Base-by-base conservation (phyloP, 2,797 vertebrate species). In the Percopsis omiscomaycus region DNA sequence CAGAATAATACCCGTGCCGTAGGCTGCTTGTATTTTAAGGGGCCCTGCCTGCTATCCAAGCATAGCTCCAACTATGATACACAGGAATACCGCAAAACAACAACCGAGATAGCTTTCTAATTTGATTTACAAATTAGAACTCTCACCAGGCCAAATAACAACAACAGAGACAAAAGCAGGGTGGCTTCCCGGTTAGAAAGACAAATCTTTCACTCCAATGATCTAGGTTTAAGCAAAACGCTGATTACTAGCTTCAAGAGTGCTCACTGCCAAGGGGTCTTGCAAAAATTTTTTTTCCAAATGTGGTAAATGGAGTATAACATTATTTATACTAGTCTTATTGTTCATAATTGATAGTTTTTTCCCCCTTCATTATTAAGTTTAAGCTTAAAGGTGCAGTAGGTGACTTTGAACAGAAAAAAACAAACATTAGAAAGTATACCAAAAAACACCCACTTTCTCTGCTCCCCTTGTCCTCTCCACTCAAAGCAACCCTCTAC, bases 1-100 rank as follows among this genome's bases (percentile, higher is more conserved):
- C 58, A 32, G 64, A 62, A 71, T 74, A 86, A 87, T 77, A 61
- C 80, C 74, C 2, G n/a, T 37, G 61, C 64, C 53, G 48, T 64
- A 60, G 69, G 9, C n/a, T 29, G 45, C 28, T 61, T 45, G 6
- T 47, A 78, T 66, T 75, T 78, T 73, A 65, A 75, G 61, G 70
- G 61, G 68, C 47, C 65, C 59, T 57, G 46, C 50, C 72, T 48
- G 49, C 67, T 71, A 32, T n/a, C 16, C 52, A 9, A 52, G 46
- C 29, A 53, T 6, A 44, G 37, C 22, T 32, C 44, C 16, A 55
- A 46, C 49, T 22, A 54, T 49, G 42, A 62, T 22, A 29, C 55
- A 45, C 60, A 62, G 30, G 46, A 56, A 50, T 56, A 45, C 49
- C 61, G 57, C 32, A 74, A 68, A 70, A 16, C 12, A 14, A n/a